A percentile compares a stretch with the other conserved stretches of the same genome.
Evolutionary conservation across 2,797 vertebrate species (phyloP).

Genomic region (Chloroceryle amazona): DNA sequence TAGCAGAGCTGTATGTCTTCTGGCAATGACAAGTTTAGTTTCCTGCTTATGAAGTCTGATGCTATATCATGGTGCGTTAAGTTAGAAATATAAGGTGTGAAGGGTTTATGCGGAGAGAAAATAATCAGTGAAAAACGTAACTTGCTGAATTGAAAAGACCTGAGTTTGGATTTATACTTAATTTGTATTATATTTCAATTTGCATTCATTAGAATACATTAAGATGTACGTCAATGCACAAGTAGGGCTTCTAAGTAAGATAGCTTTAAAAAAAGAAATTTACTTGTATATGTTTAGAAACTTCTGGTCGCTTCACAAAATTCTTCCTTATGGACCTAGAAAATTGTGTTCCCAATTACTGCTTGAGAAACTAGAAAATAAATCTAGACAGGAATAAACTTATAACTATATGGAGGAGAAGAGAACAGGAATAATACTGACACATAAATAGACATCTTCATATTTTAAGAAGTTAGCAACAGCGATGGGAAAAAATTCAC

Average conservation of each 20-base stretch:
- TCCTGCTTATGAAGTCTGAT: not conserved
- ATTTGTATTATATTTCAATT: not conserved
- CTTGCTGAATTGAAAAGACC: not conserved
- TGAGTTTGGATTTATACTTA: not conserved
- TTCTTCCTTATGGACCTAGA: not conserved
- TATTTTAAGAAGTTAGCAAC: not conserved
- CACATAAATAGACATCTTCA: not conserved
- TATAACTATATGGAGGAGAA: not conserved
- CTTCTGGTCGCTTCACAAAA: not conserved
- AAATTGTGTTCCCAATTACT: not conserved
- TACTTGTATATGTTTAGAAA: not conserved
- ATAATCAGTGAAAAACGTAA: not conserved
- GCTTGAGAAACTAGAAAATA: not conserved
- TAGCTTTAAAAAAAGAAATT: not conserved
- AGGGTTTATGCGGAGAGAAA: not conserved
- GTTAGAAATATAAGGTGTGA: not conserved
- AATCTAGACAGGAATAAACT: rapidly evolving
- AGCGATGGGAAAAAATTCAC: rapidly evolving
- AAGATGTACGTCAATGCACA: not conserved
- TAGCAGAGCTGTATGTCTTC: not conserved
- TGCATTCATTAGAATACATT: not conserved
- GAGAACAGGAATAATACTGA: not conserved
- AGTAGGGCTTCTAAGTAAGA: not conserved
- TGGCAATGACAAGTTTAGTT: not conserved
- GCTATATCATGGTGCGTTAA: not conserved